A percentile compares a stretch with the other conserved stretches of the same genome.
phyloP scores from a whole-genome alignment of 2,797 vertebrate genomes.

The Alcedo quadribrachys region DNA sequence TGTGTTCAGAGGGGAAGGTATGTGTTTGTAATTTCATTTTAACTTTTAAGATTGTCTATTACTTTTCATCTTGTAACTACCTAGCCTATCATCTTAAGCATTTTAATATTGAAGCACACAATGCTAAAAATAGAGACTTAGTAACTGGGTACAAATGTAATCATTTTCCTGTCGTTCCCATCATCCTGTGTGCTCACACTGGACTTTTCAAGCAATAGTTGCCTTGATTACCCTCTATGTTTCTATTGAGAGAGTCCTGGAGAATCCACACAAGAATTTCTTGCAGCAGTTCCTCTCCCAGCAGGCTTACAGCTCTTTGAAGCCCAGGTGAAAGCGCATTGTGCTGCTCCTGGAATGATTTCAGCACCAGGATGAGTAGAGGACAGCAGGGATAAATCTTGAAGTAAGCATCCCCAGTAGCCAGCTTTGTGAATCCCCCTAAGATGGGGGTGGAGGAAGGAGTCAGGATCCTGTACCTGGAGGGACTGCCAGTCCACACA shows the following conservation, averaged over 20 bases:
- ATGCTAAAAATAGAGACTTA: not conserved
- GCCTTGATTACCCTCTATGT: not conserved
- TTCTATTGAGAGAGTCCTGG: not conserved
- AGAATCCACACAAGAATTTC: not conserved
- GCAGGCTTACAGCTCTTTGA: not conserved
- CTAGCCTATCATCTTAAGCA: not conserved
- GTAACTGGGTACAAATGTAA: not conserved
- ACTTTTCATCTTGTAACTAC: not conserved
- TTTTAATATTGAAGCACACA: not conserved
- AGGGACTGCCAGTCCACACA: not conserved
- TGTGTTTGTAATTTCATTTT: not conserved
- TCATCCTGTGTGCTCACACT: not conserved
- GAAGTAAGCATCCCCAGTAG: not conserved
- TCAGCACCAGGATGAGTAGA: not conserved
- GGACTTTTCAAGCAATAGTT: not conserved
- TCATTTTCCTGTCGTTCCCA: not conserved
- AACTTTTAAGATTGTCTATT: not conserved
- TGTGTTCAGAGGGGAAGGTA: not conserved
- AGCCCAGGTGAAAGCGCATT: accelerated
- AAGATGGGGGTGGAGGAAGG: not conserved
- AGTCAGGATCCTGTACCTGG: too few species aligned
- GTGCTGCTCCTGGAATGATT: not conserved
- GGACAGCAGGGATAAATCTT: not conserved
- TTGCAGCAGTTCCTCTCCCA: not conserved
- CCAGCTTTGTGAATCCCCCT: not conserved